Evolutionary conservation across 2,888 invertebrate species (phyloP), one percentile per base, ranked within the genome.

Genomic region (Nineta flava): DNA sequence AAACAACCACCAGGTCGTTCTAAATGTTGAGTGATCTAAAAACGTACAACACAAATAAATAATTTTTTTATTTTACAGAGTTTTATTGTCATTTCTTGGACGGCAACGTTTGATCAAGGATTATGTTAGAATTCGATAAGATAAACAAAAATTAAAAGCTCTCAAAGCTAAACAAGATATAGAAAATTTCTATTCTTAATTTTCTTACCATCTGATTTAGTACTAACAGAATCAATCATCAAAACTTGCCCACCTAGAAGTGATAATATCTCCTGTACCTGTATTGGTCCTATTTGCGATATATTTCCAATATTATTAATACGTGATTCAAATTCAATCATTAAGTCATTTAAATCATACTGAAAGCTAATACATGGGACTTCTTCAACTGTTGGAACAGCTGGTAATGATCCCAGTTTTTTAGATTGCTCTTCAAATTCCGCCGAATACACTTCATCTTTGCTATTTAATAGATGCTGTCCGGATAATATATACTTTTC

Each of bases 1-100:
- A 71, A 61, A 15, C 76, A 60, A 32, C 70, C 70, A 13, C 74
- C 76, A 1, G 76, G 76, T 56, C 71, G 70, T 54, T 72, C 72
- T 35, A 59, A 61, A 10, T 72, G 60, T 35, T 68, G 65, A 12
- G 64, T 62, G 51, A 76, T 71, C 62, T 75, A 67, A 35, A 26
- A 26, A 26, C 7, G 7, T 6, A 26, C 26, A 6, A 26, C 4
- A 26, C 7, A 26, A 26, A 5, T 26, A 26, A 26, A 19, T 19
- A 19, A 19, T 5, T 7, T 21, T 26, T 9, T 9, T n/a, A n/a
- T n/a, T n/a, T n/a, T n/a, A n/a, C n/a, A n/a, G n/a, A n/a, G n/a
- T n/a, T n/a, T n/a, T n/a, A n/a, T n/a, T n/a, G n/a, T n/a, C n/a
- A n/a, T n/a, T n/a, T n/a, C n/a, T n/a, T n/a, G n/a, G n/a, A n/a